These are phyloP conservation scores for Lytechinus variegatus DNA, from an alignment of 35 echinoderm and acorn worm genomes.

Conservation along the genomic window DNA sequence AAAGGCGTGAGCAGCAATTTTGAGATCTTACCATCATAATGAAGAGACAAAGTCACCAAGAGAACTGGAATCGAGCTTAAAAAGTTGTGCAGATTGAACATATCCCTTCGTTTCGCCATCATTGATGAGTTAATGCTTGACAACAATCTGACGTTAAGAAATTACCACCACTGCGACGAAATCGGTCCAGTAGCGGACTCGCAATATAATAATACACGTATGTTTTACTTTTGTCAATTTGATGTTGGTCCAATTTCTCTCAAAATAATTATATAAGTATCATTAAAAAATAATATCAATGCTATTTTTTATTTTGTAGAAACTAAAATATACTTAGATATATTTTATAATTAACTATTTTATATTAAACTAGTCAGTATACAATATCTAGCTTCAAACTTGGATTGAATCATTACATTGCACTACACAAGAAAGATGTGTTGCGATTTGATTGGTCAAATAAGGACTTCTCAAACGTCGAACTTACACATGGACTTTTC, in stretches of 20 bases:
- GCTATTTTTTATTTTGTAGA: no score
- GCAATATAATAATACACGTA: not conserved
- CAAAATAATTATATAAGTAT: not conserved
- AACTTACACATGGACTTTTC: not conserved
- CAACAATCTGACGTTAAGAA: not conserved
- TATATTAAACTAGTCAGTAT: no score
- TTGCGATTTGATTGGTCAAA: constrained; percentile 65
- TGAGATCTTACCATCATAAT: constrained; percentile 75
- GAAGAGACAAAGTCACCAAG: constrained; percentile 73
- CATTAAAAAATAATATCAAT: not conserved
- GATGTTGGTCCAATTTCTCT: not conserved
- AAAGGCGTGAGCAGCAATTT: not conserved
- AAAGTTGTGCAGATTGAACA: constrained; percentile 86
- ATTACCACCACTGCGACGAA: not conserved
- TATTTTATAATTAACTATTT: no score
- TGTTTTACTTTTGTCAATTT: not conserved
- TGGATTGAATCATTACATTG: not conserved
- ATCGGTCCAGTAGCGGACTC: not conserved
- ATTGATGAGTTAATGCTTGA: not conserved
- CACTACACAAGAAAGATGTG: constrained; percentile 51
- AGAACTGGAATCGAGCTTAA: constrained; percentile 75
- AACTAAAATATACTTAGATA: no score
- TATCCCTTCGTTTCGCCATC: constrained; percentile 43
- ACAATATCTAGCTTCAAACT: not conserved
- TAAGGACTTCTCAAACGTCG: not conserved